These are phyloP conservation scores for Yponomeuta plumbellus DNA, from an alignment of 2,888 invertebrate species.

Conservation along the genomic window DNA sequence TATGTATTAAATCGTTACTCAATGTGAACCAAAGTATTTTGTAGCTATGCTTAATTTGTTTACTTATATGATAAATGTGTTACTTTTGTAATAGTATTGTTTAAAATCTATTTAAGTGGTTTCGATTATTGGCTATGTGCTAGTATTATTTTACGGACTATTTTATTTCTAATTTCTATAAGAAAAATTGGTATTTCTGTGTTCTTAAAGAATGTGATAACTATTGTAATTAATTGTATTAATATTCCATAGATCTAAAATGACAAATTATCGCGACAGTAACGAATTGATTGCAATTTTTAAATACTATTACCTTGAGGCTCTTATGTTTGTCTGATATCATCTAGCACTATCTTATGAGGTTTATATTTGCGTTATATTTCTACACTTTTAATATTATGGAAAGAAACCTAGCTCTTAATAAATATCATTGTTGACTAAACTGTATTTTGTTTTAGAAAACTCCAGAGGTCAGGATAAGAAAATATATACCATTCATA, in stretches of 20 bases:
- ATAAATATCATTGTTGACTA: conserved; percentile 74
- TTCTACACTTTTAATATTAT: conserved; percentile 40
- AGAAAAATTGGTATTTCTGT: conserved; percentile 6
- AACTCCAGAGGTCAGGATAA: background rate
- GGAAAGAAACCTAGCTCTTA: conserved; percentile 52
- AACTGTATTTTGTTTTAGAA: conserved; percentile 23
- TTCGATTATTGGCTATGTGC: background rate
- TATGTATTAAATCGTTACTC: conserved; percentile 38
- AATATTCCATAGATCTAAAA: background rate
- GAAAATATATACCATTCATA: conserved; percentile 36
- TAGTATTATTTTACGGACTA: conserved; percentile 13
- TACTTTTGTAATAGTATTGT: conserved; percentile 31
- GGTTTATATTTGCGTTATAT: conserved; percentile 48
- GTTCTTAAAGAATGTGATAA: conserved; percentile 10
- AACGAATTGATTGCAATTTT: background rate
- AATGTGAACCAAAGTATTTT: conserved; percentile 64
- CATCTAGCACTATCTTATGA: conserved; percentile 44
- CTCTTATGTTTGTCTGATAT: conserved; percentile 4
- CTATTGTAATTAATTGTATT: conserved; percentile 5
- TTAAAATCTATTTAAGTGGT: conserved; percentile 9
- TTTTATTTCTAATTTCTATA: background rate
- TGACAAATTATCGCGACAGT: background rate
- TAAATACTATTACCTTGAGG: conserved; percentile 5
- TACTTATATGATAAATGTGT: conserved; percentile 23
- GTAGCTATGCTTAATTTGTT: conserved; percentile 39